Evolutionary conservation across 1,140 invertebrate species (phyloP).

Genomic region (Hyles euphorbiae): DNA sequence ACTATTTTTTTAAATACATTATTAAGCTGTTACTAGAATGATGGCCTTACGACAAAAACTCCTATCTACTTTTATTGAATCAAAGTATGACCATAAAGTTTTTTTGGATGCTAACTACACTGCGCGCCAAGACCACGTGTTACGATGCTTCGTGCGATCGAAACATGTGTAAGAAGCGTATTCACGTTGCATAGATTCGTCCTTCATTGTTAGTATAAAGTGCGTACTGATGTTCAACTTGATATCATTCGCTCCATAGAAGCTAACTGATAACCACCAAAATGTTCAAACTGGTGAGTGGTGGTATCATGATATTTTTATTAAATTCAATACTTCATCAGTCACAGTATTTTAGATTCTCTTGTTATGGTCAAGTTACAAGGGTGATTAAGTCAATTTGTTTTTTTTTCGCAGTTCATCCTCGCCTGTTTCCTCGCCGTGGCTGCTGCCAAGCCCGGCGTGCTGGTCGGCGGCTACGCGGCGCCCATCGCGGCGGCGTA

Average conservation of each 20-base stretch:
- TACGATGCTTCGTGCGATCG: too few relatives aligned
- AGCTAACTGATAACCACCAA: conserved; percentile 2
- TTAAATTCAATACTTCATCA: background rate
- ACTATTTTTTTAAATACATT: too few relatives aligned
- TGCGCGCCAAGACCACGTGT: too few relatives aligned
- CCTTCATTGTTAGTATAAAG: conserved; percentile 8
- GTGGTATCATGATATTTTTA: background rate
- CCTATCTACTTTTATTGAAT: too few relatives aligned
- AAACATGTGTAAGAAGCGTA: too few relatives aligned
- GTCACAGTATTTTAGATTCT: too few relatives aligned
- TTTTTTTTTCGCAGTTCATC: conserved; percentile 55
- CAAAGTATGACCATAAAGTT: too few relatives aligned
- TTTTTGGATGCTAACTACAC: too few relatives aligned
- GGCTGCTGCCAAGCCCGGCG: conserved; percentile 54
- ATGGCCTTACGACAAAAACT: too few relatives aligned
- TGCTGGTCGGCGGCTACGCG: conserved; percentile 17
- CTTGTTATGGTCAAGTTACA: too few relatives aligned
- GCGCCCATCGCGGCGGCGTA: conserved; percentile 18
- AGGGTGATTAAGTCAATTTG: too few relatives aligned
- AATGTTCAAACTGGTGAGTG: conserved; percentile 15
- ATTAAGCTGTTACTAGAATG: too few relatives aligned
- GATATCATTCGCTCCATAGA: conserved; percentile 1
- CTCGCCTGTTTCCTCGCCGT: conserved; percentile 50
- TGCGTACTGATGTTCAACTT: background rate
- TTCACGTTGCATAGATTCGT: background rate